phyloP scores from a whole-genome alignment of 1,140 invertebrate species.

The Drosophila seguyi region DNA sequence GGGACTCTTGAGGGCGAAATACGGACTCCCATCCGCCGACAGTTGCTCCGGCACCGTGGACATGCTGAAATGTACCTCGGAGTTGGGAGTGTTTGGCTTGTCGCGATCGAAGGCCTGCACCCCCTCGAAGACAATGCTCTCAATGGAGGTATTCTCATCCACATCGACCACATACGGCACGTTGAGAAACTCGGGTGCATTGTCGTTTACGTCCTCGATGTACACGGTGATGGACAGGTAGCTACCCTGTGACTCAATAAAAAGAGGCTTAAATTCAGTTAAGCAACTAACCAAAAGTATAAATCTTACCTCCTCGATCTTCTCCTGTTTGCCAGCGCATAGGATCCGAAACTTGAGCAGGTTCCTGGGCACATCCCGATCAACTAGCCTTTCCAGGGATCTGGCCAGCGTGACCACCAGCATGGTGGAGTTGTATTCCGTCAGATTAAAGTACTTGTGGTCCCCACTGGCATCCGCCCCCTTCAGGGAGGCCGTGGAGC shows the following conservation, averaged over 20 bases:
- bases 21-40: slow-evolving; percentile 85
- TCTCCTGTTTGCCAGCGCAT: slow-evolving; percentile 86
- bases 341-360: slow-evolving; percentile 92
- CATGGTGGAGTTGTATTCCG: slow-evolving; percentile 88
- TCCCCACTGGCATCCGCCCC: slow-evolving; percentile 74
- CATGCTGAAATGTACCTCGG: slow-evolving; percentile 93
- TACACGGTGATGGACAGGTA: slow-evolving; percentile 93
- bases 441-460: slow-evolving; percentile 80
- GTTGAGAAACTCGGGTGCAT: slow-evolving; percentile 90
- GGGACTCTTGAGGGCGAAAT: slow-evolving; percentile 91
- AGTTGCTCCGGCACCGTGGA: slow-evolving; percentile 90
- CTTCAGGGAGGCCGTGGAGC: slow-evolving; percentile 66
- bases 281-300: not conserved
- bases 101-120: slow-evolving; percentile 92
- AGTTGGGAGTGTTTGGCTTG: slow-evolving; percentile 95
- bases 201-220: slow-evolving; percentile 94
- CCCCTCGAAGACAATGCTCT: slow-evolving; percentile 92
- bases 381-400: slow-evolving; percentile 92
- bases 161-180: slow-evolving; percentile 92
- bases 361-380: slow-evolving; percentile 91
- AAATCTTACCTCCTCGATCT: slow-evolving; percentile 74
- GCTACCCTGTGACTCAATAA: slow-evolving; percentile 44
- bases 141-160: slow-evolving; percentile 91
- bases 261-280: not conserved
- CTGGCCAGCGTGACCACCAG: slow-evolving; percentile 90